Evolutionary conservation across 2,797 vertebrate species (phyloP).

Genomic region (Notamacropus eugenii): DNA sequence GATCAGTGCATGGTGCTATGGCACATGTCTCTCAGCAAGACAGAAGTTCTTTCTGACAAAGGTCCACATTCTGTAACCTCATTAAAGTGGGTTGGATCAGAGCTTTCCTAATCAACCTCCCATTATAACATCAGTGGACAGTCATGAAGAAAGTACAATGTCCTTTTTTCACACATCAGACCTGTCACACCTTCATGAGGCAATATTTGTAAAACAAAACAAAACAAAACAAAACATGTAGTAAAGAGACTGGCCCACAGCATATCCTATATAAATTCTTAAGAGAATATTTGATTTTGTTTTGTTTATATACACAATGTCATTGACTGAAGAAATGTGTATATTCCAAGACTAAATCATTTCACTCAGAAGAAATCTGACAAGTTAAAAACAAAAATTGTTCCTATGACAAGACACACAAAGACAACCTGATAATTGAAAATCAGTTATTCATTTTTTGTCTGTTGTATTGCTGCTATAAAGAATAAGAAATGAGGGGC

Average conservation of each 20-base stretch:
- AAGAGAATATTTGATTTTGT: neutral
- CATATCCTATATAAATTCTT: neutral
- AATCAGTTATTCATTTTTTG: neutral
- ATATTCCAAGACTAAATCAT: neutral
- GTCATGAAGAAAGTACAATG: neutral
- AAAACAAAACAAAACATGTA: neutral
- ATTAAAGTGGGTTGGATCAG: neutral
- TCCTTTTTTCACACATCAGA: neutral
- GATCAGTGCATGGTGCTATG: neutral
- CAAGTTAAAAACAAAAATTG: neutral
- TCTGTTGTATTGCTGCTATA: conserved; percentile 18
- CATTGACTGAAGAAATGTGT: neutral
- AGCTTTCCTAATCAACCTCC: neutral
- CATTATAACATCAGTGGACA: neutral
- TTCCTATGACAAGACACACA: neutral
- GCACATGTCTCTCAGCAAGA: neutral
- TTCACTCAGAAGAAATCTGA: neutral
- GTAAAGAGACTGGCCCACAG: neutral
- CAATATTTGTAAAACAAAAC: neutral
- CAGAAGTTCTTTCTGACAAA: neutral
- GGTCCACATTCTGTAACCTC: neutral
- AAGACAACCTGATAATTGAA: neutral
- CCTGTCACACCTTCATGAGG: neutral
- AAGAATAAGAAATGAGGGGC: conserved; percentile 28
- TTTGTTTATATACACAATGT: neutral